Base-by-base conservation (phyloP, 1,140 invertebrate genomes). In the Hormaphis cornu region DNA sequence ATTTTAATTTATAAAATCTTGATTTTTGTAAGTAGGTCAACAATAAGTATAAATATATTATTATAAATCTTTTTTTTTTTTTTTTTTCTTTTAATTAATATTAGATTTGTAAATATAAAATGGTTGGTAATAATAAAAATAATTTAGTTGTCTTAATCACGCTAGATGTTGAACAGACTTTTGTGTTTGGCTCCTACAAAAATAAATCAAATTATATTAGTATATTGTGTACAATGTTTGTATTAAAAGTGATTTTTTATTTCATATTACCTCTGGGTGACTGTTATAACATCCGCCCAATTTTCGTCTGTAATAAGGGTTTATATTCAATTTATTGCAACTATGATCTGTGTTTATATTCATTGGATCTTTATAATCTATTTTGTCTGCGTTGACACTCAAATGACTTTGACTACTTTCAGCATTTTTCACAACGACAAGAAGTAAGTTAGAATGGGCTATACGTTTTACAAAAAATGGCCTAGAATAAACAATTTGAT, bases 371-470 rank as follows among this genome's bases (percentile, higher is more conserved):
- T 71, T 59, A 40, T 75, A 75, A 24, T 71, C 70, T 20, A 73
- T 70, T 61, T 69, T 72, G 18, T 50, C 66, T 61, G 74, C 72
- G 10, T 70, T 53, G 44, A 73, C 66, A 61, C 71, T 74, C 12
- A 72, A 52, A 28, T 73, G 69, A 28, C 71, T 40, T 35, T 72
- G 72, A 66, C 75, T 75, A 50, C 74, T 75, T 44, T 75, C 71
- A 52, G 72, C 70, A n/a, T 73, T 77, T 71, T 89, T 83, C 1
- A 90, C 83, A 1, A 91, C 88, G 5, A 94, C 82, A 48, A 95
- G 78, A 10, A 95, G 75, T 54, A 95, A 79, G 80, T 95, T 95
- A 10, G 87, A 89, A 72, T 87, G 81, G 1, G 85, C 83, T 52
- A 91, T 85, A 73, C 81, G 83, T 73, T 87, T 86, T 3, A 89